Percentiles rank a stretch among this genome's conserved stretches.
phyloP scores from a whole-genome alignment of 2,113 vertebrate species.

The Alethe diademata region DNA sequence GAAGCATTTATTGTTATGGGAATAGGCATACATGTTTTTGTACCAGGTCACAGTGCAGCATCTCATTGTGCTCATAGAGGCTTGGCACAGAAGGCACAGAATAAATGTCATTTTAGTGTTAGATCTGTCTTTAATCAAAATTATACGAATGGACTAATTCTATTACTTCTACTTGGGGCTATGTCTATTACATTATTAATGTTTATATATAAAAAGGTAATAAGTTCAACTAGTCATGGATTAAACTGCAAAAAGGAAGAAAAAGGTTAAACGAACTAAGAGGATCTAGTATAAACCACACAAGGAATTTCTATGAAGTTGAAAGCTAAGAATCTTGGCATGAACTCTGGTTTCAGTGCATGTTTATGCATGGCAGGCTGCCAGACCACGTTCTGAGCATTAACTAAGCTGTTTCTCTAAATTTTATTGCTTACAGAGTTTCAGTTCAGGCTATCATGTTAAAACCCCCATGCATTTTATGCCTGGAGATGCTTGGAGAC shows the following conservation, averaged over 20 bases:
- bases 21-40: neutral
- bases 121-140: constrained; percentile 21
- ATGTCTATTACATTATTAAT: constrained; percentile 39
- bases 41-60: neutral
- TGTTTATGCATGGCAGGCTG: constrained; percentile 42
- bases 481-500: neutral
- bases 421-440: constrained; percentile 27
- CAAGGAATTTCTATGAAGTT: neutral
- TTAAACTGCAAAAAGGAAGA: constrained; percentile 9
- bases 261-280: neutral
- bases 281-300: neutral
- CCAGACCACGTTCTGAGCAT: constrained; percentile 41
- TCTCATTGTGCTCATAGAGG: neutral
- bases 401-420: constrained; percentile 39
- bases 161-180: constrained; percentile 21
- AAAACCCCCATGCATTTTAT: neutral
- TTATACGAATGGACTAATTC: neutral
- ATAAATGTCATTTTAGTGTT: neutral
- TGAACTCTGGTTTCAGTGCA: neutral
- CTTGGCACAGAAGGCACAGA: neutral
- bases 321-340: constrained; percentile 17
- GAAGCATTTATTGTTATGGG: neutral
- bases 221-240: constrained; percentile 29
- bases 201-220: constrained; percentile 24
- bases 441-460: neutral